A percentile compares a stretch with the other conserved stretches of the same genome.
These are phyloP conservation scores for Drymodes brunneopygia DNA, from an alignment of 2,113 vertebrate species.

Conservation along the genomic window DNA sequence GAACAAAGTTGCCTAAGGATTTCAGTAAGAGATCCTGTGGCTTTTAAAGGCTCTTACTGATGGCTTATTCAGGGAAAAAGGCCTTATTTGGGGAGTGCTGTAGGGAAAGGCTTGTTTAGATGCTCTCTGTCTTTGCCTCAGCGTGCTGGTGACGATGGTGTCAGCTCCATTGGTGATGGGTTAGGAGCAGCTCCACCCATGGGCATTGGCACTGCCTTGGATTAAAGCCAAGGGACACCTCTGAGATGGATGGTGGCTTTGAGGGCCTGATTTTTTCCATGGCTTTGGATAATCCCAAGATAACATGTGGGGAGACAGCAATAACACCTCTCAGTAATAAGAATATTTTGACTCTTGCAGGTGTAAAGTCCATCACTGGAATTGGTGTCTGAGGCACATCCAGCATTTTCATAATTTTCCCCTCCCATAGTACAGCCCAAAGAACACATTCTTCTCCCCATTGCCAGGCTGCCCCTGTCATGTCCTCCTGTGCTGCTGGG, in stretches of 20 bases:
- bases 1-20: not conserved
- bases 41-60: not conserved
- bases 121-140: not conserved
- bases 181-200: not conserved
- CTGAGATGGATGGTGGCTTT: not conserved
- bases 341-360: not conserved
- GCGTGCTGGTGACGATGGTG: not conserved
- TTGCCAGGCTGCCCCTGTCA: not conserved
- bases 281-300: not conserved
- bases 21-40: not conserved
- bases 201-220: not conserved
- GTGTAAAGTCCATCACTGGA: not conserved
- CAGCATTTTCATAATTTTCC: not conserved
- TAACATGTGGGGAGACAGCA: not conserved
- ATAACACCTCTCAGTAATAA: not conserved
- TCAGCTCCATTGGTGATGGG: fast-evolving
- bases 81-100: not conserved
- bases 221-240: not conserved
- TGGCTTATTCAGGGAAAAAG: not conserved
- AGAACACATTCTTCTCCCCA: not conserved
- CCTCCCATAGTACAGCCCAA: not conserved
- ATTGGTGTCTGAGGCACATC: not conserved
- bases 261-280: not conserved
- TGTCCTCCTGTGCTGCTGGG: not conserved
- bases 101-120: not conserved